These are phyloP conservation scores for Lagodon rhomboides DNA, from an alignment of 2,797 vertebrate genomes.

Conservation along the genomic window DNA sequence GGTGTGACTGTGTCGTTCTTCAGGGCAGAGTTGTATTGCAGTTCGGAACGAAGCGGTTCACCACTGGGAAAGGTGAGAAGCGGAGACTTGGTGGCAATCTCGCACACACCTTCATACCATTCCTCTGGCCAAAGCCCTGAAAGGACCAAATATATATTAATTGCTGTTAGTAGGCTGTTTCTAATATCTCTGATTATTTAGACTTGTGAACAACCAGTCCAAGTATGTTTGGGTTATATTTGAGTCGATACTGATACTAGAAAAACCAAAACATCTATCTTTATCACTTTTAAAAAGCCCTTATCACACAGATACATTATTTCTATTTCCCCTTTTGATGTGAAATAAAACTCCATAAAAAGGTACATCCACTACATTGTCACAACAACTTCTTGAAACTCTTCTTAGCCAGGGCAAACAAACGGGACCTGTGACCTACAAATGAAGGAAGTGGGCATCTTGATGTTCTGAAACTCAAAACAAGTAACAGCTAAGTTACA, in stretches of 20 bases:
- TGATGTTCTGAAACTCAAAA: background rate
- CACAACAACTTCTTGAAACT: background rate
- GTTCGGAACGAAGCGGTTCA: constrained; percentile 95
- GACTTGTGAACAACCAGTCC: background rate
- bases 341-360: constrained; percentile 11
- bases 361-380: background rate
- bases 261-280: background rate
- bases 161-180: too few species aligned
- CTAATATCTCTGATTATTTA: too few species aligned
- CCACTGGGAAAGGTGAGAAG: constrained; percentile 97
- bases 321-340: background rate
- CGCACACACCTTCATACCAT: constrained; percentile 99
- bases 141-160: constrained; percentile 9
- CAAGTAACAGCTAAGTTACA: background rate
- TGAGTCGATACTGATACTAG: background rate
- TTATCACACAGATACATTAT: background rate
- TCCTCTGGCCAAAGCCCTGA: constrained; percentile 97
- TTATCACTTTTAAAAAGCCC: background rate
- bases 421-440: background rate
- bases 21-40: constrained; percentile 97
- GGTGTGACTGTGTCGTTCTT: constrained; percentile 97
- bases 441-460: background rate
- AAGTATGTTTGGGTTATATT: background rate
- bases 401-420: too few species aligned
- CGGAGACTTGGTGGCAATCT: constrained; percentile 96